Evolutionary conservation across 2,888 invertebrate genomes (phyloP).

Genomic region (Hypomecis atomaria): DNA sequence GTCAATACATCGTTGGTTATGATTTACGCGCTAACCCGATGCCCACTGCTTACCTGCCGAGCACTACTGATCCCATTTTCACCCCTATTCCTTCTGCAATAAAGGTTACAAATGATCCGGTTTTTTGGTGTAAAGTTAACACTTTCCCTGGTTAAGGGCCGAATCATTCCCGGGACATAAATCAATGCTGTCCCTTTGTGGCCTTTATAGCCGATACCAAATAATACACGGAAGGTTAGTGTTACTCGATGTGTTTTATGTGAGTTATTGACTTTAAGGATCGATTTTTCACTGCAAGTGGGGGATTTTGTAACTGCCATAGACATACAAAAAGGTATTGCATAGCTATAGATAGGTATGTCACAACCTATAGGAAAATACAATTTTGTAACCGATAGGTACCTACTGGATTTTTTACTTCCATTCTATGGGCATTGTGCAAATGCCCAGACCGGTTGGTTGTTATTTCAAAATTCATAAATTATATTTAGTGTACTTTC

Average conservation of each 20-base stretch:
- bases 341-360: too few species aligned
- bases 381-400: too few species aligned
- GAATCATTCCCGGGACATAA: conserved; percentile 66
- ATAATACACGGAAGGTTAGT: conserved; percentile 54
- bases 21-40: conserved; percentile 67
- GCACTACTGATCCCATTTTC: conserved; percentile 15
- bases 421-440: too few species aligned
- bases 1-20: conserved; percentile 76
- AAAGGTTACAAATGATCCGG: conserved; percentile 25
- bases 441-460: too few species aligned
- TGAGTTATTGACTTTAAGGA: conserved; percentile 39
- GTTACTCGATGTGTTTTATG: conserved; percentile 39
- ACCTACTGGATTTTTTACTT: too few species aligned
- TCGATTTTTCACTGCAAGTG: conserved; percentile 29
- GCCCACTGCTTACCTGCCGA: conserved; percentile 19
- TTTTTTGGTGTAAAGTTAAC: conserved; percentile 53
- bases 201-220: conserved; percentile 61
- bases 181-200: conserved; percentile 73
- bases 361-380: too few species aligned
- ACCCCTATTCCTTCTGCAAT: conserved; percentile 25
- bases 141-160: conserved; percentile 66
- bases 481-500: too few species aligned
- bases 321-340: too few species aligned
- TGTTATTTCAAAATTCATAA: too few species aligned
- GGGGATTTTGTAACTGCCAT: neutral